Evolutionary conservation across 2,888 invertebrate species (phyloP), one percentile per base, ranked within the genome.

Genomic region (Rosalia funebris): DNA sequence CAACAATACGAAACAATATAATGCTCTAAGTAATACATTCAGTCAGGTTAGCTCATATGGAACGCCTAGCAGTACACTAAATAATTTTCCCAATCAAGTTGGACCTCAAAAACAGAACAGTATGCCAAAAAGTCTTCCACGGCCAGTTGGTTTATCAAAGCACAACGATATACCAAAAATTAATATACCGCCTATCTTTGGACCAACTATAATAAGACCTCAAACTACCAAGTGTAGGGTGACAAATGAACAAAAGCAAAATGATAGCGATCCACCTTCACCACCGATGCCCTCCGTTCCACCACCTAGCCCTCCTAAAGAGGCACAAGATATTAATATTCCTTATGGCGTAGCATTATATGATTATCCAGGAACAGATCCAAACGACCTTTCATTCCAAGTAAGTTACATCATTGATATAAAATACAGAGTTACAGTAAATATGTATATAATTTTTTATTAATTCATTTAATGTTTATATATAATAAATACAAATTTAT

Each of bases 271-370:
- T 17, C 71, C 66, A 58, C 57, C 73, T 31, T 60, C 62, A 14
- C 47, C 57, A 15, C 92, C 93, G 0, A 92, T 93, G 92, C 93
- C 93, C 5, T 86, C 85, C 36, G 84, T 90, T 66, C 91, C 92
- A 4, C 91, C 93, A 1, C 92, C 92, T 1, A 89, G 91, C 39
- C 91, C 90, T 1, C 91, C 92, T n/a, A 79, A 81, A 75, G 69
- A 77, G 73, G 57, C 81, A 3, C 63, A 54, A 34, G 75, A 77
- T 39, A 79, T 81, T 1, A 80, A 84, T 14, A 82, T 84, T 68
- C 88, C 93, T 0, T 88, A 90, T 77, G 94, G 91, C 12, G 84
- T 93, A 61, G 92, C 93, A 10, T 81, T 92, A 36, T 93, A 89
- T 78, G 91, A 93, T 81, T 95, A 91, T 75, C 84, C 86, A 63